Evolutionary conservation across 2,888 invertebrate genomes (phyloP), one percentile per base, ranked within the genome.

Genomic region (Strigamia crassipes): DNA sequence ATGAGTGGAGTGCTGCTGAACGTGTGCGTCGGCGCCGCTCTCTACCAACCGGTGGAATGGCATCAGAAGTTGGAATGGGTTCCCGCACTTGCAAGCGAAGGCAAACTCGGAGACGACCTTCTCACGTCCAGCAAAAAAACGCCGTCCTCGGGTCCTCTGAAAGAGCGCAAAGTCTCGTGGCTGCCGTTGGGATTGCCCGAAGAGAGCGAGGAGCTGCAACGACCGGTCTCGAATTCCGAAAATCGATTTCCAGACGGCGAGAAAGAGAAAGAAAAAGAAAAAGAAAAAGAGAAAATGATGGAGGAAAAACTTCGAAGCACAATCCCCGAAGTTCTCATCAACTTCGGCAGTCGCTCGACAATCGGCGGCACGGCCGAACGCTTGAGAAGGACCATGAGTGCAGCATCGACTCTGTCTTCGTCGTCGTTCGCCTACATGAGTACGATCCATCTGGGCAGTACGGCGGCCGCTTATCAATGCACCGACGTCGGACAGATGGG

Each of bases 341-440:
- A 42, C 18, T 78, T 78, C 38, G 78, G 78, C 2, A 78, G 78
- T 38, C 31, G 78, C 4, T 78, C 78, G 78, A 42, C 78, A 13
- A 78, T 78, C 78, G 23, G 42, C 23, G 78, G 42, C n/a, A 42
- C 42, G 2, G 78, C 42, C 1, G 41, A 42, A 21, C 78, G 78
- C 31, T 61, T 83, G 6, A 82, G 84, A n/a, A 81, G 85, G 84
- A 84, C 86, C 85, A 82, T 85, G 83, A 84, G 87, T 84, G 81
- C 92, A 92, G 0, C 91, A 90, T 86, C 90, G 92, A 0, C 94
- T 92, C 93, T 94, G 0, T 94, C 94, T 0, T 92, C 92, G 0
- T 94, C 94, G 51, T 94, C 94, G 79, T 94, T 95, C 85, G 93
- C 94, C 84, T 95, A 95, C 86, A 91, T 95, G 86, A 93, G 93